Conservation (phyloP, 53 echinoderm and acorn worm genomes). For the Antedon mediterranea region DNA sequence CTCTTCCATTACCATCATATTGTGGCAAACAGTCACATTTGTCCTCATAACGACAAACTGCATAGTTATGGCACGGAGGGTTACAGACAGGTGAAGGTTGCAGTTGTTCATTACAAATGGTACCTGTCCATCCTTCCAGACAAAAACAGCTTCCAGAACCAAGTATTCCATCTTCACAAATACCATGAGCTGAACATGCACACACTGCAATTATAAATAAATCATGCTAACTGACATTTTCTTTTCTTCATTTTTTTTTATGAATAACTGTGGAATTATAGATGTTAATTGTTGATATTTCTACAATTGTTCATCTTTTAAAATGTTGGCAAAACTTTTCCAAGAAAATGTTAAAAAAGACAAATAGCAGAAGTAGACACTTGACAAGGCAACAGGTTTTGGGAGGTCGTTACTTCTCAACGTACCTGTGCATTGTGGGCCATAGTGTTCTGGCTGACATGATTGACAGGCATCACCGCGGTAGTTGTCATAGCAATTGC, state of each 20-base stretch:
- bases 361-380: too few relatives aligned
- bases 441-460: conserved; percentile 30
- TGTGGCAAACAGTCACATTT: conserved; percentile 45
- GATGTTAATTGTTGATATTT: too few relatives aligned
- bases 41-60: conserved; percentile 51
- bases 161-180: conserved; percentile 29
- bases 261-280: too few relatives aligned
- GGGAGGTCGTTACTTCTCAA: background rate
- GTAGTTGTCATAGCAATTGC: conserved; percentile 33
- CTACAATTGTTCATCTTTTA: too few relatives aligned
- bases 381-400: background rate
- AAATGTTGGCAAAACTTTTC: too few relatives aligned
- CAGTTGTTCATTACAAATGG: conserved; percentile 15
- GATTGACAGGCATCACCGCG: conserved; percentile 61
- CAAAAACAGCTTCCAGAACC: conserved; percentile 60
- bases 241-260: too few relatives aligned
- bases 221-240: background rate
- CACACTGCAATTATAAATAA: conserved; percentile 32
- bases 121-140: conserved; percentile 16
- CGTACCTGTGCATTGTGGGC: conserved; percentile 51
- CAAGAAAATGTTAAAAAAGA: too few relatives aligned
- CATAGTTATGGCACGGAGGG: conserved; percentile 32
- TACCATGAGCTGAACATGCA: conserved; percentile 33
- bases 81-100: conserved; percentile 18
- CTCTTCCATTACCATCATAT: conserved; percentile 45